phyloP scores from a whole-genome alignment of 1,140 invertebrate genomes.

The Orius insidiosus region DNA sequence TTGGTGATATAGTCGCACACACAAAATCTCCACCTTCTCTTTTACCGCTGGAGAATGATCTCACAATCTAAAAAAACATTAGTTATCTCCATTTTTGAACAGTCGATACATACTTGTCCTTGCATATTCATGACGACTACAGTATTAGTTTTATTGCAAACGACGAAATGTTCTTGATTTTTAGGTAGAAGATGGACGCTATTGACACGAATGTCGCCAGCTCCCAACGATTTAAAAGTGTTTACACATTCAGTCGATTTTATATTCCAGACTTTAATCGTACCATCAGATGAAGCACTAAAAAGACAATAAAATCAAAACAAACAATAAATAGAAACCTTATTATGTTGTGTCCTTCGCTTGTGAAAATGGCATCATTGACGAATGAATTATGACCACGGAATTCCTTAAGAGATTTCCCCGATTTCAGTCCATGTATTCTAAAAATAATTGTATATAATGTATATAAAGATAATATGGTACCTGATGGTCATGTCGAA shows the following conservation, averaged over 20 bases:
- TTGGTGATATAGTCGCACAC: constrained; percentile 73
- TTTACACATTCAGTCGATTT: constrained; percentile 90
- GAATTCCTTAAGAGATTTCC: constrained; percentile 96
- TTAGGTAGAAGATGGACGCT: constrained; percentile 79
- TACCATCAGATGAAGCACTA: constrained; percentile 90
- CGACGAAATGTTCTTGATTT: constrained; percentile 95
- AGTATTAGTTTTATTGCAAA: constrained; percentile 94
- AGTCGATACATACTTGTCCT: constrained; percentile 51
- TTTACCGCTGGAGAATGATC: constrained; percentile 94
- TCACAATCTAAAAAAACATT: constrained; percentile 56
- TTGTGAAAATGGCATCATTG: constrained; percentile 87
- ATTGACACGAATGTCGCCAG: constrained; percentile 82
- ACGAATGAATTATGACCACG: constrained; percentile 92
- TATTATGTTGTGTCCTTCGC: constrained; percentile 81
- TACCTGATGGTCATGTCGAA: constrained; percentile 88
- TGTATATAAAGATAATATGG: background rate
- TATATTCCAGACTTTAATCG: constrained; percentile 93
- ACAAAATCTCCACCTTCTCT: constrained; percentile 94
- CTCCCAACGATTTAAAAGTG: constrained; percentile 86
- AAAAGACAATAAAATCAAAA: background rate
- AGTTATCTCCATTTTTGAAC: background rate
- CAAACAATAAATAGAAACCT: constrained; percentile 30
- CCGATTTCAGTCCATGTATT: constrained; percentile 95
- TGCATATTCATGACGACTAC: constrained; percentile 98
- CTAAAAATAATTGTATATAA: constrained; percentile 30